These are phyloP conservation scores for Eueides isabella DNA, from an alignment of 1,140 invertebrate genomes.

Conservation along the genomic window DNA sequence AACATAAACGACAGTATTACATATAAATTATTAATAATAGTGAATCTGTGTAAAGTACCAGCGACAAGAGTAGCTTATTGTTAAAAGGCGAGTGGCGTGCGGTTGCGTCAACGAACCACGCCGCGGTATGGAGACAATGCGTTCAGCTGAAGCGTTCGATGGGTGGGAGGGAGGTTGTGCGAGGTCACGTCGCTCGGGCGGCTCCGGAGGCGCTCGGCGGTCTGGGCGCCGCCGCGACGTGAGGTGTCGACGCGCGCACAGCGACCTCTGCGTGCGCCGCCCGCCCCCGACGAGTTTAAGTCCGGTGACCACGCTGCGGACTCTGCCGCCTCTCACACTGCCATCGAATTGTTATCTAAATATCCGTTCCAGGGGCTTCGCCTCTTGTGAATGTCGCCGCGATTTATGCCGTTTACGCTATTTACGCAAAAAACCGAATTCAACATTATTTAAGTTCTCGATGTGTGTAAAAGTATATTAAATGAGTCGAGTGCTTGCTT, in stretches of 20 bases:
- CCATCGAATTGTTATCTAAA: constrained; percentile 74
- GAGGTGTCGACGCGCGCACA: constrained; percentile 62
- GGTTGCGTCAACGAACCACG: neutral
- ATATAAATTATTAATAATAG: neutral
- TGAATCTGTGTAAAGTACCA: neutral
- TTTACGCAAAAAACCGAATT: constrained; percentile 44
- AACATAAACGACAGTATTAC: neutral
- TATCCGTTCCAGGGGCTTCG: constrained; percentile 67
- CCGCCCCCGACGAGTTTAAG: constrained; percentile 64
- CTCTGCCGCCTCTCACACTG: constrained; percentile 74
- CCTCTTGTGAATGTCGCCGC: constrained; percentile 63
- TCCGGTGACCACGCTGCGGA: constrained; percentile 74
- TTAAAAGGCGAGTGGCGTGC: neutral
- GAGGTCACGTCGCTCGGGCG: constrained; percentile 69
- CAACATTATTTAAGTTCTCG: constrained; percentile 44
- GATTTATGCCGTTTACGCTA: constrained; percentile 55
- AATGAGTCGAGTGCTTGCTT: constrained; percentile 63
- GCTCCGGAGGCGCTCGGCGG: constrained; percentile 37
- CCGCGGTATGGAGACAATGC: constrained; percentile 37
- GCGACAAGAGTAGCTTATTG: neutral
- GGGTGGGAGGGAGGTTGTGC: constrained; percentile 62
- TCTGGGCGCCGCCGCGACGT: constrained; percentile 45
- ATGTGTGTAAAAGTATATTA: constrained; percentile 55
- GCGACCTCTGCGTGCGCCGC: constrained; percentile 71
- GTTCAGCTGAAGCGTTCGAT: constrained; percentile 70